Evolutionary conservation across 2,888 invertebrate genomes (phyloP).

Genomic region (Drosophila peninsularis): DNA sequence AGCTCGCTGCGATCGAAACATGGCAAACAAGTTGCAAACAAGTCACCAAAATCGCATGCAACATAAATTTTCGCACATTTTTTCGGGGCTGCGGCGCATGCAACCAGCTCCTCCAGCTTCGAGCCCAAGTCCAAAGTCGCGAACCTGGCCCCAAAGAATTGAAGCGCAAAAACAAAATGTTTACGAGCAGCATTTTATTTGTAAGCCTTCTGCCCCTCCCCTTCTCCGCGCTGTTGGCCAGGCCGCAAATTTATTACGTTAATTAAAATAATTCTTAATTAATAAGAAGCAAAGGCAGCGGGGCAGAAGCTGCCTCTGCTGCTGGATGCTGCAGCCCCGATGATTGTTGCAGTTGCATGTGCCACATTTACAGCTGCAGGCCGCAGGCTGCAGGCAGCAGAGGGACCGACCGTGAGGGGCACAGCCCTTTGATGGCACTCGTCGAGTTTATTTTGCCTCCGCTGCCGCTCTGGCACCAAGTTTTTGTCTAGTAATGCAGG

Average conservation of each 20-base stretch:
- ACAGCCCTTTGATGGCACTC: constrained; percentile 39
- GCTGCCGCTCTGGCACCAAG: neutral
- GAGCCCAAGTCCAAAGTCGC: constrained; percentile 30
- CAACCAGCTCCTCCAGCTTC: constrained; percentile 29
- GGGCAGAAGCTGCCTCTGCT: constrained; percentile 2
- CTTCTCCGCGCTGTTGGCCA: constrained; percentile 24
- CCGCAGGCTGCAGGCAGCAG: constrained; percentile 11
- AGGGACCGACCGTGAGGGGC: neutral
- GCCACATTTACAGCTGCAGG: constrained; percentile 45
- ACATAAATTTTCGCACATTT: constrained; percentile 83
- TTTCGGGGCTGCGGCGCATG: constrained; percentile 65
- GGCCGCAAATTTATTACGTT: constrained; percentile 84
- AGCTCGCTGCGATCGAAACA: constrained; percentile 52
- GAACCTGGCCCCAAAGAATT: constrained; percentile 29
- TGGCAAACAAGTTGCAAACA: constrained; percentile 77
- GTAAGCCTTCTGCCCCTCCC: constrained; percentile 7
- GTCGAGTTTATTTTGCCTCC: neutral
- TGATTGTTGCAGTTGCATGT: constrained; percentile 42
- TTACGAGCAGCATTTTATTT: constrained; percentile 44
- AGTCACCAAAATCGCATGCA: constrained; percentile 81
- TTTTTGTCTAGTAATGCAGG: constrained; percentile 69
- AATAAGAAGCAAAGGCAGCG: constrained; percentile 78
- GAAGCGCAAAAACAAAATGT: constrained; percentile 24
- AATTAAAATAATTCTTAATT: constrained; percentile 85
- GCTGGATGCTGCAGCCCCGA: constrained; percentile 34